A percentile compares a stretch with the other conserved stretches of the same genome.
These are phyloP conservation scores for Dryococelus australis DNA, from an alignment of 2,888 invertebrate genomes.

Conservation along the genomic window DNA sequence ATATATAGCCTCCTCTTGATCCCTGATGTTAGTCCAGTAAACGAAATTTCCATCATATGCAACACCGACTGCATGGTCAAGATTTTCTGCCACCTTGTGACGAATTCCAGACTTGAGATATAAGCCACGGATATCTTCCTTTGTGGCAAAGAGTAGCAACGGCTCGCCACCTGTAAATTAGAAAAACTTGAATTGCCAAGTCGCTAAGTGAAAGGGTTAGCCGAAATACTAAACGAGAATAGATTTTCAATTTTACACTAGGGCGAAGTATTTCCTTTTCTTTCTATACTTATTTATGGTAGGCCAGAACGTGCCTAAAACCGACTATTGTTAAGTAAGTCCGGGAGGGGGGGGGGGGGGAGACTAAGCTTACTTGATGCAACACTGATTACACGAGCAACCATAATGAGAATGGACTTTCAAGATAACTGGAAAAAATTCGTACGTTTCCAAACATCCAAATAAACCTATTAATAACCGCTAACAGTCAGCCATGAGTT, in stretches of 20 bases:
- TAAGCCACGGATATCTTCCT: constrained; percentile 65
- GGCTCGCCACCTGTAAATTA: constrained; percentile 67
- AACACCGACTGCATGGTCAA: constrained; percentile 64
- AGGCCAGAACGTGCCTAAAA: too few species aligned
- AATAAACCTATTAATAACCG: too few species aligned
- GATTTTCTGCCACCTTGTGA: constrained; percentile 48
- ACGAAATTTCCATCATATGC: constrained; percentile 72
- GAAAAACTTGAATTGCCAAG: too few species aligned
- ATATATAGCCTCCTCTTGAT: constrained; percentile 75
- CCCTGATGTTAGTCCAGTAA: constrained; percentile 80
- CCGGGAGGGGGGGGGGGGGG: too few species aligned
- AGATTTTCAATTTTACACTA: not conserved
- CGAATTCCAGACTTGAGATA: constrained; percentile 65
- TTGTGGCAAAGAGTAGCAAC: constrained; percentile 72
- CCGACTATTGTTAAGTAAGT: too few species aligned
- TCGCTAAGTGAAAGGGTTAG: not conserved
- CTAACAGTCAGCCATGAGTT: too few species aligned
- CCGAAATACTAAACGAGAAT: not conserved
- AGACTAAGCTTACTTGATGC: too few species aligned
- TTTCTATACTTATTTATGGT: too few species aligned
- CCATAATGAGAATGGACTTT: too few species aligned
- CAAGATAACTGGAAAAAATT: too few species aligned
- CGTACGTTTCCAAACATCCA: too few species aligned
- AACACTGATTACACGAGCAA: too few species aligned
- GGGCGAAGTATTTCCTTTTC: not conserved